Evolutionary conservation across 2,113 vertebrate genomes (phyloP).

Genomic region (Paedocypris sp.): DNA sequence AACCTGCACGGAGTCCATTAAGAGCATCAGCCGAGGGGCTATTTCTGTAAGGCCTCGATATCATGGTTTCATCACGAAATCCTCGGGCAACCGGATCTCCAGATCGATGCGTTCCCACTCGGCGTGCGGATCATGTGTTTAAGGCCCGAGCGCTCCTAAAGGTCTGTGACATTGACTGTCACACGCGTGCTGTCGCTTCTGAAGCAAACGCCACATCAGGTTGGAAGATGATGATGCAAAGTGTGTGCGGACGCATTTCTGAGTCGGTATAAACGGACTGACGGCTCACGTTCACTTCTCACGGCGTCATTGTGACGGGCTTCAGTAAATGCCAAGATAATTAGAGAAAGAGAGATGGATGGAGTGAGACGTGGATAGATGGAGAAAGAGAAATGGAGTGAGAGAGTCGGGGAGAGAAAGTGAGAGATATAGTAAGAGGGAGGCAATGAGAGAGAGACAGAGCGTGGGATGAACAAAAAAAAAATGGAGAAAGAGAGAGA

Average conservation of each 20-base stretch:
- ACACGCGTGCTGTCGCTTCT: neutral
- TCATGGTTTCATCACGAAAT: constrained; percentile 34
- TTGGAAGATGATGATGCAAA: constrained; percentile 4
- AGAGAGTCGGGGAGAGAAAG: too few species aligned
- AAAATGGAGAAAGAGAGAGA: too few species aligned
- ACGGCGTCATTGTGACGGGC: constrained; percentile 4
- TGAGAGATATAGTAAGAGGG: too few species aligned
- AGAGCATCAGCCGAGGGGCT: constrained; percentile 25
- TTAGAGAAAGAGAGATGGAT: too few species aligned
- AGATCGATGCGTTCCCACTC: constrained; percentile 25
- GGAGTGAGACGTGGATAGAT: too few species aligned
- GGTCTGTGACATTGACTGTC: neutral
- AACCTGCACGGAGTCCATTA: constrained; percentile 31
- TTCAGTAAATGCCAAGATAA: neutral
- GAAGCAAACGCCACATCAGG: neutral
- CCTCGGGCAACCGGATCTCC: constrained; percentile 27
- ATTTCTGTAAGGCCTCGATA: constrained; percentile 29
- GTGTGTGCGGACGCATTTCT: constrained; percentile 10
- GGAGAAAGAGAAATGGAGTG: too few species aligned
- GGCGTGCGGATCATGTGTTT: constrained; percentile 15
- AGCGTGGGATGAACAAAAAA: too few species aligned
- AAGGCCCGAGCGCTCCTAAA: constrained; percentile 9
- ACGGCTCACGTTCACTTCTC: constrained; percentile 21
- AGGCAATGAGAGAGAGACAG: too few species aligned
- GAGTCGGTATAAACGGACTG: constrained; percentile 10